phyloP scores from a whole-genome alignment of 2,888 invertebrate species.

The Stratiomys singularior region DNA sequence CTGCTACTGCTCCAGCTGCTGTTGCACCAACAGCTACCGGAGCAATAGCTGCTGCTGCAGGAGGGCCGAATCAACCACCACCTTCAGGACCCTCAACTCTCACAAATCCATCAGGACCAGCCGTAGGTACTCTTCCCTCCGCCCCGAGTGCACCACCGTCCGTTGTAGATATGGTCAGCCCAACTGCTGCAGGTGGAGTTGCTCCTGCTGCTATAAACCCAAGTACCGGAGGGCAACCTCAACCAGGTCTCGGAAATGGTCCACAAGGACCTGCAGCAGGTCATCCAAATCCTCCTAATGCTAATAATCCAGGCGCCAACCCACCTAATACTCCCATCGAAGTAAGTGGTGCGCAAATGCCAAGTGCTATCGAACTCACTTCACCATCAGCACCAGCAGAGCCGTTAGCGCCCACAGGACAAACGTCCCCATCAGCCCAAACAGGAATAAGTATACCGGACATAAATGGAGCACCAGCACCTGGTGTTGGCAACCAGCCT shows the following conservation, averaged over 20 bases:
- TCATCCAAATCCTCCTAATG: not conserved
- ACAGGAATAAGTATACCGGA: constrained; percentile 10
- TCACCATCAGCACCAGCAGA: not conserved
- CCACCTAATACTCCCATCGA: not conserved
- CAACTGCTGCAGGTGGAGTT: not conserved
- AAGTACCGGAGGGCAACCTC: not conserved
- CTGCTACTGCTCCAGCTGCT: not conserved
- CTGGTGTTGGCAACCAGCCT: not conserved
- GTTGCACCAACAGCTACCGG: not conserved
- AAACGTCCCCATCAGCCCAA: not conserved
- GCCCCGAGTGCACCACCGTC: not conserved
- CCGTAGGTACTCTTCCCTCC: not conserved
- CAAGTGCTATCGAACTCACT: constrained; percentile 27
- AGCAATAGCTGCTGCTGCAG: not conserved
- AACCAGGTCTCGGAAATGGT: not conserved
- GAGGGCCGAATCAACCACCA: not conserved
- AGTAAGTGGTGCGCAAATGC: constrained; percentile 26
- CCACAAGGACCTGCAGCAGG: not conserved
- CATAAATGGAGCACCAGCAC: not conserved
- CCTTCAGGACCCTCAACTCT: not conserved
- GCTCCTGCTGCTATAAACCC: not conserved
- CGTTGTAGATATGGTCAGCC: not conserved
- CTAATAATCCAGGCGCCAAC: not conserved
- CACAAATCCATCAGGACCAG: not conserved
- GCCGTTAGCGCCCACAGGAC: not conserved